Evolutionary conservation across 2,888 invertebrate species (phyloP), one percentile per base, ranked within the genome.

Genomic region (Dyspetes luteomarginatus): DNA sequence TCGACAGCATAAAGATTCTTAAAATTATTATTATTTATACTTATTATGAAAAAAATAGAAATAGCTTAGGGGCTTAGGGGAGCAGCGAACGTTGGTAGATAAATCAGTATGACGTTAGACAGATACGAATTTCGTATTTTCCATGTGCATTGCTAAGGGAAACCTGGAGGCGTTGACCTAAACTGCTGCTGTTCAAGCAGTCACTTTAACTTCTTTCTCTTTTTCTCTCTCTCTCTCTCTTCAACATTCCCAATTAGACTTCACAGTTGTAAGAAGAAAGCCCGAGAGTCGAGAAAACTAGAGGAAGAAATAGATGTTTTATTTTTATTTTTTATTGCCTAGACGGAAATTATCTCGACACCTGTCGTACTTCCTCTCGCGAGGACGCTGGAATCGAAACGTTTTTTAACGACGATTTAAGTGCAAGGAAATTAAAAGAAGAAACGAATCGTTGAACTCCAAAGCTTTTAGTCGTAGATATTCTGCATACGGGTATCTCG

Each of bases 391-490:
- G 43, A n/a, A n/a, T n/a, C n/a, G n/a, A n/a, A n/a, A n/a, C 30
- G 28, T 60, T 52, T 60, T 55, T 45, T 22, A 41, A 24, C 17
- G 48, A 64, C 36, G 41, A 50, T 67, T 45, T 36, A 62, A 52
- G 45, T 58, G 50, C 48, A 30, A 67, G 36, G 43, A 36, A 60
- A 67, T 15, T 26, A 9, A 19, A 12, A 9, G 17, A 48, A 62
- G 15, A 41, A 71, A 58, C 19, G 56, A 45, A 52, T 19, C 12
- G 43, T 41, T 7, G 3, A 19, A 43, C 15, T 52, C 26, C 36
- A 15, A 68, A 74, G 69, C 68, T 73, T 74, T 68, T 56, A 62
- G 73, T 36, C 55, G 43, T 4, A 56, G 28, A 45, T 24, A 41
- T 24, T 19, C 48, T 55, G 36, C 7, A 5, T 4, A 22, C 15